A percentile compares a stretch with the other conserved stretches of the same genome.
These are phyloP conservation scores for Proterorhinus semilunaris DNA, from an alignment of 2,113 vertebrate species.

Conservation along the genomic window DNA sequence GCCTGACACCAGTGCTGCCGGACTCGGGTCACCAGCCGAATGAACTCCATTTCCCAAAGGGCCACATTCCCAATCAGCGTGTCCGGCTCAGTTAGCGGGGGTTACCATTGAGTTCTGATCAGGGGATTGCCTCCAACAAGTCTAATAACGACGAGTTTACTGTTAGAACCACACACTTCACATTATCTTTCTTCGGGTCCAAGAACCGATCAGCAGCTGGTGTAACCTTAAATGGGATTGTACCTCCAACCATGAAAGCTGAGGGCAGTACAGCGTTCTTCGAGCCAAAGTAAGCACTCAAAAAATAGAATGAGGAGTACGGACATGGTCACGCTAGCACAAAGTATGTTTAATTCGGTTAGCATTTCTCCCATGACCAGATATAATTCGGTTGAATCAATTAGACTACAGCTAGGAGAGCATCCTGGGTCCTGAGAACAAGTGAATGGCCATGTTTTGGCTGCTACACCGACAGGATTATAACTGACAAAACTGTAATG, in stretches of 20 bases:
- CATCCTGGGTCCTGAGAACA: conserved; percentile 28
- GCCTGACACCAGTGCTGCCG: conserved; percentile 57
- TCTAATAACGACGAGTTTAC: conserved; percentile 25
- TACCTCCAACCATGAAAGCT: neutral
- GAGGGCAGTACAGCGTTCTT: neutral
- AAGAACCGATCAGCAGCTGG: neutral
- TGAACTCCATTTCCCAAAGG: conserved; percentile 62
- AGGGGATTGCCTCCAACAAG: conserved; percentile 27
- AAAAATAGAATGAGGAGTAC: conserved; percentile 6
- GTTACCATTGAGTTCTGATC: neutral
- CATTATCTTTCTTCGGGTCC: conserved; percentile 10
- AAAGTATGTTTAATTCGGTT: conserved; percentile 49
- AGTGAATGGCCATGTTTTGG: conserved; percentile 5
- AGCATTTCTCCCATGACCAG: conserved; percentile 60
- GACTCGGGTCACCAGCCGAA: conserved; percentile 55
- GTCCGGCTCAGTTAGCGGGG: conserved; percentile 63
- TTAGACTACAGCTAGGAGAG: conserved; percentile 47
- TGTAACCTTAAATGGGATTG: conserved; percentile 1
- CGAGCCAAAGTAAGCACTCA: neutral
- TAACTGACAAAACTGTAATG: neutral
- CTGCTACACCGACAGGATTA: neutral
- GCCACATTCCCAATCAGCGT: conserved; percentile 56
- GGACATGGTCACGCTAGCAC: conserved; percentile 37
- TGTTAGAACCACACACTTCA: conserved; percentile 27
- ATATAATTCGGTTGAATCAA: conserved; percentile 52